Conservation (phyloP, 2,888 invertebrate genomes). For the Tetropium fuscum region DNA sequence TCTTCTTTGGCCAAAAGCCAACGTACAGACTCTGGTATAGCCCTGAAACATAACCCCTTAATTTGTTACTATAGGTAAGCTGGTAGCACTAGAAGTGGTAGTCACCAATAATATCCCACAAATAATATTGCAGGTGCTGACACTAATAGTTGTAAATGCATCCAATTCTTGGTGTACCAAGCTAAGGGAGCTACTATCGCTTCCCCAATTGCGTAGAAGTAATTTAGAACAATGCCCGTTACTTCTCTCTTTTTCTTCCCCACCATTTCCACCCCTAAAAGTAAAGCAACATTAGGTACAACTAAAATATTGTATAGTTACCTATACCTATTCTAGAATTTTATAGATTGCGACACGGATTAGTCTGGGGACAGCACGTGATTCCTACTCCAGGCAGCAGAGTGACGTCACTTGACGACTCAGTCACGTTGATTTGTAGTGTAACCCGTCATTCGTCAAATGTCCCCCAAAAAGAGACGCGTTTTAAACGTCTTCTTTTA, state of each 20-base stretch:
- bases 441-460: too few relatives aligned
- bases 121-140: slow-evolving; percentile 73
- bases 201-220: slow-evolving; percentile 76
- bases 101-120: slow-evolving; percentile 71
- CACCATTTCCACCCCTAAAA: slow-evolving; percentile 74
- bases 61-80: background rate
- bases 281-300: background rate
- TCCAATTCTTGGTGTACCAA: slow-evolving; percentile 73
- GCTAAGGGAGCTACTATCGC: slow-evolving; percentile 72
- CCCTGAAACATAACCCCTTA: slow-evolving; percentile 57
- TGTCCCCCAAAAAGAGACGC: too few relatives aligned
- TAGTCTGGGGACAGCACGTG: too few relatives aligned
- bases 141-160: slow-evolving; percentile 69
- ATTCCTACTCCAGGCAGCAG: too few relatives aligned
- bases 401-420: too few relatives aligned
- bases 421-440: too few relatives aligned
- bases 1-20: slow-evolving; percentile 73
- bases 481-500: too few relatives aligned
- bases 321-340: too few relatives aligned
- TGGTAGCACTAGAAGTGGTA: background rate
- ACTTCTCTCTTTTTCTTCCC: slow-evolving; percentile 73
- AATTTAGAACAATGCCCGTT: slow-evolving; percentile 73
- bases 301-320: too few relatives aligned
- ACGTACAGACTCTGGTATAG: slow-evolving; percentile 75
- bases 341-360: too few relatives aligned